Base-by-base conservation (phyloP, 37 sponge, comb jelly and placozoan species). In the Crambe crambe region DNA sequence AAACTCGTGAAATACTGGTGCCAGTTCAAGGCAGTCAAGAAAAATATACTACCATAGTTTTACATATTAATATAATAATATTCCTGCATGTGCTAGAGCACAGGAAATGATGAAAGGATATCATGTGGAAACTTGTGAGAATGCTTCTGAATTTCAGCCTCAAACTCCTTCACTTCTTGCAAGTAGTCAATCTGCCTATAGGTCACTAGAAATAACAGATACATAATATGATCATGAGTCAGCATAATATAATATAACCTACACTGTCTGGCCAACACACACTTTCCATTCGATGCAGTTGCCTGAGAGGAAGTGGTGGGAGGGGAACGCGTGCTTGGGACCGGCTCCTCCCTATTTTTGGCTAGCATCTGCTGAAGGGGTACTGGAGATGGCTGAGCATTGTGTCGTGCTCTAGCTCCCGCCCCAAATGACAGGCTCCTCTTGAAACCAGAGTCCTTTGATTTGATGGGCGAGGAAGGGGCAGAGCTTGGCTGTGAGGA, bases 51-150 rank as follows among this genome's bases (percentile, higher is more conserved):
- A n/a, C n/a, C n/a, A n/a, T n/a, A n/a, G n/a, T n/a, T n/a, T n/a
- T n/a, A n/a, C n/a, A n/a, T n/a, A n/a, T n/a, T n/a, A n/a, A n/a
- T n/a, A n/a, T n/a, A n/a, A n/a, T n/a, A n/a, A n/a, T n/a, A n/a
- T n/a, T n/a, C n/a, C n/a, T n/a, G n/a, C n/a, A n/a, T n/a, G n/a
- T n/a, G n/a, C n/a, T n/a, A n/a, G n/a, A n/a, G n/a, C n/a, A n/a
- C n/a, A n/a, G n/a, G n/a, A n/a, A n/a, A n/a, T n/a, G n/a, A n/a
- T 58, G 59, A 27, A 21, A 82, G 88, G 88, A 88, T 88, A 88
- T 88, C 83, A 82, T 88, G 83, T 42, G 88, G 88, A 70, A 63
- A 88, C 15, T 80, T 76, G 71, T 88, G 83, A 4, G 83, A 70
- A 43, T 88, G 77, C 37, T 72, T 82, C 66, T 27, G 39, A 44